phyloP scores from a whole-genome alignment of 2,797 vertebrate genomes.

The Onychomys leucogaster region DNA sequence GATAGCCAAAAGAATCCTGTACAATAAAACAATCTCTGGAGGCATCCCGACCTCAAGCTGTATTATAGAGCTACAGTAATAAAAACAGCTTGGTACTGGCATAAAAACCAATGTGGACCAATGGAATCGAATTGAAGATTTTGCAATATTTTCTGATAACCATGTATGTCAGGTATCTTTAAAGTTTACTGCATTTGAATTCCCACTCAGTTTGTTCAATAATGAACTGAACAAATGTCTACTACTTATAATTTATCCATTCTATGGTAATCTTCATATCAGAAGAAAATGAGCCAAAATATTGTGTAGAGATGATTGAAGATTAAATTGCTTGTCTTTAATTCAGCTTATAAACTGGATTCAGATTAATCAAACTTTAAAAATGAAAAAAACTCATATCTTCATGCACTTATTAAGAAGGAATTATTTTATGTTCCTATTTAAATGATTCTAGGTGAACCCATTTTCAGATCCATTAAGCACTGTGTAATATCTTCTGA shows the following conservation, averaged over 20 bases:
- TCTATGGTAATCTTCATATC: background rate
- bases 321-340: background rate
- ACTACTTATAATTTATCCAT: background rate
- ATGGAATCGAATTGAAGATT: no score
- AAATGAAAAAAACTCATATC: background rate
- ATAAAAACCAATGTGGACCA: no score
- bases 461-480: background rate
- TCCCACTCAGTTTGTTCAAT: background rate
- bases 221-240: background rate
- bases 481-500: background rate
- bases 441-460: background rate
- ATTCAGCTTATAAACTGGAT: background rate
- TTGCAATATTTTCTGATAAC: no score
- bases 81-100: no score
- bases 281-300: background rate
- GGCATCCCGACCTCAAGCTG: no score
- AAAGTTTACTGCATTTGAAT: background rate
- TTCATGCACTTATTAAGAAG: background rate
- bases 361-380: background rate
- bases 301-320: background rate
- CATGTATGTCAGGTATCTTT: background rate
- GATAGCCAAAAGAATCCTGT: no score
- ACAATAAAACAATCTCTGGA: no score
- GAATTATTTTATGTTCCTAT: background rate
- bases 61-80: no score